These are phyloP conservation scores for Barypeithes pellucidus DNA, from an alignment of 2,888 invertebrate genomes.

Conservation along the genomic window DNA sequence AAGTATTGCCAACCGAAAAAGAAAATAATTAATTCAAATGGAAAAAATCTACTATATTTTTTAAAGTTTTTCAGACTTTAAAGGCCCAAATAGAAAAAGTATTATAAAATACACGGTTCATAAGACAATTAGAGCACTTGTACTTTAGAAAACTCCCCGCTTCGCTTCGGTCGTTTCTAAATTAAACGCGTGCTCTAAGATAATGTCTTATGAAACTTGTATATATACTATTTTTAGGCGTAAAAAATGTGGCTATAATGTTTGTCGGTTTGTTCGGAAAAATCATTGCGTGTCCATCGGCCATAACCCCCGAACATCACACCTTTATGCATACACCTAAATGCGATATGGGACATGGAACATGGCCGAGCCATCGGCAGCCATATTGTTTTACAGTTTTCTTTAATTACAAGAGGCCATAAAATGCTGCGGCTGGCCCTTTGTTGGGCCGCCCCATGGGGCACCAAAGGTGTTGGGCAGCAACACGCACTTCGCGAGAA, in stretches of 20 bases:
- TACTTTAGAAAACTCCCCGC: too few species aligned
- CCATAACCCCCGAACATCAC: slow-evolving; percentile 21
- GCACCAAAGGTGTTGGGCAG: slow-evolving; percentile 50
- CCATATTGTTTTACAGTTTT: slow-evolving; percentile 53
- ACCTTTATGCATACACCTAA: slow-evolving; percentile 26
- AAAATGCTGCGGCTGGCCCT: slow-evolving; percentile 51
- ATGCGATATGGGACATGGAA: slow-evolving; percentile 24
- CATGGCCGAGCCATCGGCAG: slow-evolving; percentile 42
- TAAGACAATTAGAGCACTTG: too few species aligned
- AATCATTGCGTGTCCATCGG: slow-evolving; percentile 27
- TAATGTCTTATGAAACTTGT: too few species aligned
- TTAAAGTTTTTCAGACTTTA: too few species aligned
- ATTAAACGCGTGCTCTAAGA: too few species aligned
- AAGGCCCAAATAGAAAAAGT: too few species aligned
- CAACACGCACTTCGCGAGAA: slow-evolving; percentile 34
- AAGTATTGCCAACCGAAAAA: too few species aligned
- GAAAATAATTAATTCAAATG: too few species aligned
- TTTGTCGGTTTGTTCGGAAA: background rate
- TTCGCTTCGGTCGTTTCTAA: too few species aligned
- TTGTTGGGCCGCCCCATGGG: slow-evolving; percentile 50
- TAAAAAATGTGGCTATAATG: slow-evolving; percentile 5
- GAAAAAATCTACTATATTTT: too few species aligned
- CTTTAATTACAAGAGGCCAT: slow-evolving; percentile 53
- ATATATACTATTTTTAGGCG: too few species aligned
- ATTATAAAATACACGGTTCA: too few species aligned